These are phyloP conservation scores for Aphidius gifuensis DNA, from an alignment of 1,140 invertebrate genomes.

Conservation along the genomic window DNA sequence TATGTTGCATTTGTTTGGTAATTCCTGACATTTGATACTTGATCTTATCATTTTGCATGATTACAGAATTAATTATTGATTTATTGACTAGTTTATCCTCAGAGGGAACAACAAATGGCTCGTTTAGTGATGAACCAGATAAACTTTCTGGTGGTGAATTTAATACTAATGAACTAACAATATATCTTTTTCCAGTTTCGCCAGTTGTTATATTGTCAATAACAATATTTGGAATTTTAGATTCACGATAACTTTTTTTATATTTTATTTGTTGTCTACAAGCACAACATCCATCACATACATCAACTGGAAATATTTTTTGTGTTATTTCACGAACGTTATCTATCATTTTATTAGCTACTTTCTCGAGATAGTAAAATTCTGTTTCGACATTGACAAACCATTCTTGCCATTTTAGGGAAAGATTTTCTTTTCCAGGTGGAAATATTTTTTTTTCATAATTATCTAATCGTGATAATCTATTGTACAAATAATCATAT, in stretches of 20 bases:
- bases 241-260: slow-evolving; percentile 28
- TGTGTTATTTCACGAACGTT: slow-evolving; percentile 30
- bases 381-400: slow-evolving; percentile 36
- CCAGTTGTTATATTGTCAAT: slow-evolving; percentile 31
- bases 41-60: slow-evolving; percentile 28
- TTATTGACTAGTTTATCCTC: slow-evolving; percentile 32
- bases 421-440: slow-evolving; percentile 39
- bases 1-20: slow-evolving; percentile 27
- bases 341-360: slow-evolving; percentile 36
- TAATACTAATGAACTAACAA: slow-evolving; percentile 34
- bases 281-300: slow-evolving; percentile 41
- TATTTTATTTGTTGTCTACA: slow-evolving; percentile 39
- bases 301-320: slow-evolving; percentile 24
- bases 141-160: slow-evolving; percentile 35
- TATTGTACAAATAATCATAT: too few species aligned
- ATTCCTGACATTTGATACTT: slow-evolving; percentile 32
- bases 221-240: slow-evolving; percentile 29
- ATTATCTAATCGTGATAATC: not conserved
- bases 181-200: slow-evolving; percentile 30
- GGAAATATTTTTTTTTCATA: slow-evolving; percentile 27
- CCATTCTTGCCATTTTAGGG: slow-evolving; percentile 40
- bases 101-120: slow-evolving; percentile 29
- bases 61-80: slow-evolving; percentile 31
- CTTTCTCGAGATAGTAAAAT: slow-evolving; percentile 27
- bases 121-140: slow-evolving; percentile 24